Percentiles rank a stretch among this genome's conserved stretches.
phyloP scores from a whole-genome alignment of 1,140 invertebrate genomes.

The Tetragonula clypearis region DNA sequence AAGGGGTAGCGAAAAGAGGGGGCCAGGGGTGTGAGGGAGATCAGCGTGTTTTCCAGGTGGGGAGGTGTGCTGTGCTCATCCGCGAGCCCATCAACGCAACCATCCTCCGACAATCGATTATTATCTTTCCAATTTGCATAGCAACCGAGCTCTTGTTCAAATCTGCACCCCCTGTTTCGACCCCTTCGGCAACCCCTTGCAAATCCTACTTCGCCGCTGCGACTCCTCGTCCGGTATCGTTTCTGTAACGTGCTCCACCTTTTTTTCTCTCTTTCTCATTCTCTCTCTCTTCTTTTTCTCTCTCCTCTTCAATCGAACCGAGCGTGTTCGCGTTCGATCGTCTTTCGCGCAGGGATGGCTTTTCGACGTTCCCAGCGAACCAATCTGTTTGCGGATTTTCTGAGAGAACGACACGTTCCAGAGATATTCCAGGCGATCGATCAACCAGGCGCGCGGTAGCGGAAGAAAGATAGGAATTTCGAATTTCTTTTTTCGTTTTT shows the following conservation, averaged over 20 bases:
- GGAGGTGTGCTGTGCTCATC: constrained; percentile 75
- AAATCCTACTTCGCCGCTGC: constrained; percentile 71
- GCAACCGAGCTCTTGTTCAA: constrained; percentile 78
- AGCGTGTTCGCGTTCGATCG: constrained; percentile 54
- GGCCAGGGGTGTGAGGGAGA: constrained; percentile 62
- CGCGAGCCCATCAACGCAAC: constrained; percentile 78
- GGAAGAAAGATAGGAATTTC: not conserved
- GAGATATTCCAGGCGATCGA: not conserved
- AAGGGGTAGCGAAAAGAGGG: constrained; percentile 63
- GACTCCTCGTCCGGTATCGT: constrained; percentile 66
- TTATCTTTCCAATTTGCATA: constrained; percentile 83
- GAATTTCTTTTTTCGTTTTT: not conserved
- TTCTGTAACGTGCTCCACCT: constrained; percentile 60
- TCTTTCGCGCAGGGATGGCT: constrained; percentile 49
- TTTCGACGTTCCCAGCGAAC: constrained; percentile 24
- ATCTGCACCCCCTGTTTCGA: constrained; percentile 73
- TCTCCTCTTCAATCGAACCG: constrained; percentile 17
- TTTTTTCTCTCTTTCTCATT: constrained; percentile 10
- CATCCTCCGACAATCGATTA: constrained; percentile 81
- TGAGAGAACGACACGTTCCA: not conserved
- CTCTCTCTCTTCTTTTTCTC: not conserved
- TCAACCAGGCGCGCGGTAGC: not conserved
- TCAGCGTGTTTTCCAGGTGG: constrained; percentile 77
- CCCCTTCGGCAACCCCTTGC: constrained; percentile 75
- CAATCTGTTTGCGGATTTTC: not conserved